Conservation (phyloP, 2,888 invertebrate genomes). For the Eupeodes latifasciatus region DNA sequence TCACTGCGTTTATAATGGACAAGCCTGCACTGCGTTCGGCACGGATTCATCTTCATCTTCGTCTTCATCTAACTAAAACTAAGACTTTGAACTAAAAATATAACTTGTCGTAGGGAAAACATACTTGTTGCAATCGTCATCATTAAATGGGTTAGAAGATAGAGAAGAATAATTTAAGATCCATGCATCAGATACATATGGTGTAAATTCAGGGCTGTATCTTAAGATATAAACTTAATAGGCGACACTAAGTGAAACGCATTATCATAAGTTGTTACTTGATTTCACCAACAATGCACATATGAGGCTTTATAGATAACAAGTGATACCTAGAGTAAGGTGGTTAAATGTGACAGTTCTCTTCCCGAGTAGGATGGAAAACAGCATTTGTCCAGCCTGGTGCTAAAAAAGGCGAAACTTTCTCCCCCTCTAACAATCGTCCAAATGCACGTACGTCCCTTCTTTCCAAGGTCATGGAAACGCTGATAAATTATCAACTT, state of each 20-base stretch:
- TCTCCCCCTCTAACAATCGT: too few relatives aligned
- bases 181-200: conserved; percentile 55
- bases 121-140: conserved; percentile 68
- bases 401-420: too few relatives aligned
- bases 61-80: conserved; percentile 67
- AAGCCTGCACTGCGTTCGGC: conserved; percentile 22
- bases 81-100: conserved; percentile 75
- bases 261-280: background rate
- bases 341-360: too few relatives aligned
- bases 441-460: too few relatives aligned
- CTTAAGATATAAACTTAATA: too few relatives aligned
- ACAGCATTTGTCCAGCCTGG: too few relatives aligned
- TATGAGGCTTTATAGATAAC: too few relatives aligned
- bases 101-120: conserved; percentile 44
- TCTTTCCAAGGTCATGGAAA: too few relatives aligned
- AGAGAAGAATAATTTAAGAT: conserved; percentile 27
- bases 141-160: conserved; percentile 36
- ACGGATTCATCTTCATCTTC: conserved; percentile 62
- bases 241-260: background rate
- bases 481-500: too few relatives aligned
- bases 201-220: background rate
- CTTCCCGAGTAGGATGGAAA: too few relatives aligned
- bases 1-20: conserved; percentile 1
- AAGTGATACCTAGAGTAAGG: too few relatives aligned
- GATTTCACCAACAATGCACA: too few relatives aligned